Evolutionary conservation across 2,888 invertebrate genomes (phyloP).

Genomic region (Rhodophaea formosa): DNA sequence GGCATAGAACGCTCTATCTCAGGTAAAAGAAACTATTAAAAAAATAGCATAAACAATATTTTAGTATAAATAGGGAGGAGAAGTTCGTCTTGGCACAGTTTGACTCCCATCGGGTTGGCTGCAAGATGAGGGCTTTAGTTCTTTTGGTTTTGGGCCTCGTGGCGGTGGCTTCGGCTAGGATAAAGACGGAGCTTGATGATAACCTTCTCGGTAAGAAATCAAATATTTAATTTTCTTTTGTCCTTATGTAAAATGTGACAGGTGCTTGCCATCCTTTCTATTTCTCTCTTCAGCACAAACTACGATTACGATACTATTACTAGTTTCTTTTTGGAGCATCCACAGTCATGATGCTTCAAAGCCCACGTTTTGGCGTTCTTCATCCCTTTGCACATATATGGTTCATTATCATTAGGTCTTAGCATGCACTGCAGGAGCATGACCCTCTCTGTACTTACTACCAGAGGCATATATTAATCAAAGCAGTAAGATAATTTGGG

Average conservation of each 20-base stretch:
- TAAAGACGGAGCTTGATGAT: conserved; percentile 43
- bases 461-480: too few relatives aligned
- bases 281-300: too few relatives aligned
- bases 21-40: conserved; percentile 17
- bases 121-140: conserved; percentile 61
- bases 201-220: conserved; percentile 47
- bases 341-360: too few relatives aligned
- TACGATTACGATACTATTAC: too few relatives aligned
- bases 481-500: too few relatives aligned
- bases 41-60: conserved; percentile 4
- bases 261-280: not conserved
- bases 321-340: too few relatives aligned
- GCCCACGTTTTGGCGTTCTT: too few relatives aligned
- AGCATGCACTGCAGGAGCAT: too few relatives aligned
- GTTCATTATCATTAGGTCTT: too few relatives aligned
- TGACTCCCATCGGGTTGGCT: conserved; percentile 47
- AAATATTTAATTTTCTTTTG: too few relatives aligned
- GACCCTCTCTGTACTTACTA: too few relatives aligned
- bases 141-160: conserved; percentile 58
- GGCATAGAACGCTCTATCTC: conserved; percentile 1
- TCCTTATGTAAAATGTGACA: not conserved
- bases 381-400: too few relatives aligned
- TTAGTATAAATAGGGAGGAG: conserved; percentile 47
- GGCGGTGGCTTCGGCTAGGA: conserved; percentile 58
- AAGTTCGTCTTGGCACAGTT: conserved; percentile 47